A percentile compares a stretch with the other conserved stretches of the same genome.
These are phyloP conservation scores for Diplolepis rosae DNA, from an alignment of 2,888 invertebrate species.

Conservation along the genomic window DNA sequence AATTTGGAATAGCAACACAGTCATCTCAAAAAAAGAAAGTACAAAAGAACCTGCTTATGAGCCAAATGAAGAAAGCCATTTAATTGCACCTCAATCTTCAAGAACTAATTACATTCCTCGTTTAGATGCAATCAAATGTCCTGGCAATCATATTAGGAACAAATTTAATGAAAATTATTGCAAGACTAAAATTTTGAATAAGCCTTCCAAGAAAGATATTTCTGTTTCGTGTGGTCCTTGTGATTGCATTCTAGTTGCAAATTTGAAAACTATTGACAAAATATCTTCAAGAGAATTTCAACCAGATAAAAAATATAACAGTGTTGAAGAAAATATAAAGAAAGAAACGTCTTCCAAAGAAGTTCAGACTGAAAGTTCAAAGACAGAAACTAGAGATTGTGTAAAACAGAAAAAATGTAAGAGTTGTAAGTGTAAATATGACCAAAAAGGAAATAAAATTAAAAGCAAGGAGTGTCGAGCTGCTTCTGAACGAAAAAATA, in stretches of 20 bases:
- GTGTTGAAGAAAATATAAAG: background rate
- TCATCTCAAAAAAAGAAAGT: background rate
- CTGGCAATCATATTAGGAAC: background rate
- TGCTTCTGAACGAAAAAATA: background rate
- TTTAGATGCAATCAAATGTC: too few species aligned
- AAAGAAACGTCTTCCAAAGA: background rate
- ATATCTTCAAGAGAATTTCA: too few species aligned
- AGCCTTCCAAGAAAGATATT: background rate
- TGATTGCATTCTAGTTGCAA: too few species aligned
- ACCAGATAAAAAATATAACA: too few species aligned
- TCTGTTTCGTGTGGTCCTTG: background rate
- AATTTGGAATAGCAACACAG: background rate
- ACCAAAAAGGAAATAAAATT: constrained; percentile 24
- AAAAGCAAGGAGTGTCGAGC: constrained; percentile 1
- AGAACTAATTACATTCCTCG: too few species aligned
- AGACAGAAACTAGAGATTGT: background rate
- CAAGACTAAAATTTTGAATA: background rate
- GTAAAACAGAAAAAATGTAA: background rate
- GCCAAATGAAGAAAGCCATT: background rate
- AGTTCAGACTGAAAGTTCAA: background rate
- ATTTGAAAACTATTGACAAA: too few species aligned
- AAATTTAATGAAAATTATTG: background rate
- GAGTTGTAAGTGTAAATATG: constrained; percentile 2
- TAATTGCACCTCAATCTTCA: background rate
- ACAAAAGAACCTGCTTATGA: background rate